Base-by-base conservation (phyloP, 2,113 vertebrate species). In the Labeo rohita region DNA sequence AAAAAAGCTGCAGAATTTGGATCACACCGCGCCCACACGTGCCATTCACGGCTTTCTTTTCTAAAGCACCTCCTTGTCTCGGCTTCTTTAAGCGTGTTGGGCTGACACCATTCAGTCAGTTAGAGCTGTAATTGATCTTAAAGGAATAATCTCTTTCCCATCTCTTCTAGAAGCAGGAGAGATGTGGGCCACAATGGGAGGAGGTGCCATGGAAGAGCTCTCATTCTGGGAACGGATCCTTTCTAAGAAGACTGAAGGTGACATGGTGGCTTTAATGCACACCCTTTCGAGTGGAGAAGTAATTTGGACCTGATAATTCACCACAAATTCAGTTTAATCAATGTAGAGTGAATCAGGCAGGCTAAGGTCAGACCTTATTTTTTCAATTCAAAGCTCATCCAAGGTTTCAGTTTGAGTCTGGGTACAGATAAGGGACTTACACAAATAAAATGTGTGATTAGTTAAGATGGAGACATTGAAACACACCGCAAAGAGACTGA, bases 241-340 rank as follows among this genome's bases (percentile, higher is more conserved):
- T 93, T 94, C 92, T 91, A 85, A 91, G 90, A 89, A 91, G 85
- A 93, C 89, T 91, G 90, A 90, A 94, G 93, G 92, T 92, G 94
- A 95, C 94, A 93, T 91, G 92, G 91, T 92, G 86, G 91, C 90
- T 90, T 93, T 91, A 94, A 93, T 93, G 90, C 91, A 92, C 90
- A 89, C 89, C 77, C 90, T 91, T 92, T 93, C 86, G 82, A 90
- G 89, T 47, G 85, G 88, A 91, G 91, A 91, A 93, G 92, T 94
- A 87, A 92, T 94, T 94, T 93, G 91, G 91, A 89, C 90, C 88
- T 86, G 86, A 91, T 91, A 90, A 94, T 93, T 94, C 90, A 89
- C 84, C 75, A 87, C 89, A 89, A 91, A 88, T 90, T 84, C 87
- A 86, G 81, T 91, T 92, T 87, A 91, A 91, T 89, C 87, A 89